These are phyloP conservation scores for Ceratotherium simum DNA, from an alignment of 2,113 vertebrate genomes.

Conservation along the genomic window DNA sequence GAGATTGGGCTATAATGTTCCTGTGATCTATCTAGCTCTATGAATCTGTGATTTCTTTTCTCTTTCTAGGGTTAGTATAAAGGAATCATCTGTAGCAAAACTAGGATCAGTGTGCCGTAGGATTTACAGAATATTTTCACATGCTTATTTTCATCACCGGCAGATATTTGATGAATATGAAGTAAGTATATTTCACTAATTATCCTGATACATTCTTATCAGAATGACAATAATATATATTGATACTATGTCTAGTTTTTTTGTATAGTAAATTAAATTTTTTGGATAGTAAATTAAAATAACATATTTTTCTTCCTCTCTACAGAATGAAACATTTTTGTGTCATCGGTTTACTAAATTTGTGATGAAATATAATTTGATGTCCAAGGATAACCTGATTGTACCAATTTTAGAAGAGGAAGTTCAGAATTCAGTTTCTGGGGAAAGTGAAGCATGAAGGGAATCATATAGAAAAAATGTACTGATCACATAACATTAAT, in stretches of 20 bases:
- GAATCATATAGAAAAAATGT: constrained; percentile 79
- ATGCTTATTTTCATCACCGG: constrained; percentile 99
- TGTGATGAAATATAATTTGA: constrained; percentile 99
- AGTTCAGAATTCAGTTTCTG: constrained; percentile 95
- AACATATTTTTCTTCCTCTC: constrained; percentile 68
- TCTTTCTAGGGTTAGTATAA: constrained; percentile 97
- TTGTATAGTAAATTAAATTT: constrained; percentile 59
- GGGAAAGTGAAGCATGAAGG: constrained; percentile 96
- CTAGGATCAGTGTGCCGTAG: constrained; percentile 98
- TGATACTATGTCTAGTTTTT: background rate
- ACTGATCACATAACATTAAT: constrained; percentile 82
- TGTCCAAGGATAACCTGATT: constrained; percentile 99
- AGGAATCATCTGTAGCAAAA: constrained; percentile 99
- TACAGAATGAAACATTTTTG: constrained; percentile 98
- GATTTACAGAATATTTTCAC: constrained; percentile 99
- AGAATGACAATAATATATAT: background rate
- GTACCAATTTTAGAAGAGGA: constrained; percentile 99
- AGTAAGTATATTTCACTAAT: constrained; percentile 88
- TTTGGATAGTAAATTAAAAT: constrained; percentile 60
- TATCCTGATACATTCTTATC: constrained; percentile 25
- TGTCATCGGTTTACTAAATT: constrained; percentile 99
- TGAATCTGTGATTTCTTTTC: constrained; percentile 57
- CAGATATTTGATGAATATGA: constrained; percentile 99
- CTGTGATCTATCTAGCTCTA: background rate
- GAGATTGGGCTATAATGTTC: background rate